These are phyloP conservation scores for Microctenopoma steveboyesi DNA, from an alignment of 2,797 vertebrate species.

Conservation along the genomic window DNA sequence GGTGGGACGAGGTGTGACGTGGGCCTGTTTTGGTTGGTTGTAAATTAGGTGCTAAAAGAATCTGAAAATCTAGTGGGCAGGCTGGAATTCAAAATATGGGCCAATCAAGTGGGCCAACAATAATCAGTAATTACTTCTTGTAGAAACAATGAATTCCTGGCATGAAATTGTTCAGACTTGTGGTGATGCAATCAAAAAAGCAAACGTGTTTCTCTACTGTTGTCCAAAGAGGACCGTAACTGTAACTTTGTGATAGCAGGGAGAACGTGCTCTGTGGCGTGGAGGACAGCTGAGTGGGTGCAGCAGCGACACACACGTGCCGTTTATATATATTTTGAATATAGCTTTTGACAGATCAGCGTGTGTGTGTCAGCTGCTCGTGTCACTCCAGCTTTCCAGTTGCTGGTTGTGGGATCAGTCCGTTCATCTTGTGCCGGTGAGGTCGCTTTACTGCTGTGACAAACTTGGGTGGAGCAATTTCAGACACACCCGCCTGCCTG, in stretches of 20 bases:
- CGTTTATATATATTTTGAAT: slow-evolving; percentile 9
- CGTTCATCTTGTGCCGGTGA: not conserved
- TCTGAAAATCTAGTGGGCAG: too few species aligned
- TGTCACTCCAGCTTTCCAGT: not conserved
- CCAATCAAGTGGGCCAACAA: not conserved
- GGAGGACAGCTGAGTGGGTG: slow-evolving; percentile 15
- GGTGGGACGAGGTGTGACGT: too few species aligned
- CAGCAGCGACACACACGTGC: slow-evolving; percentile 3
- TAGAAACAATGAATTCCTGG: too few species aligned
- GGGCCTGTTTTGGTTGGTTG: too few species aligned
- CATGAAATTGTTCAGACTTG: too few species aligned
- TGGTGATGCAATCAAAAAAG: too few species aligned
- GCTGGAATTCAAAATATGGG: not conserved
- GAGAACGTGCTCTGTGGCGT: slow-evolving; percentile 30
- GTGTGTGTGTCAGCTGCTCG: slow-evolving; percentile 50
- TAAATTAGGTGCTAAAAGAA: too few species aligned
- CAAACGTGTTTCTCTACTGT: too few species aligned
- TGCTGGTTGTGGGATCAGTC: not conserved
- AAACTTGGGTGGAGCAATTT: not conserved
- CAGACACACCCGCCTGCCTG: slow-evolving; percentile 7
- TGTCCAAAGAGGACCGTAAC: too few species aligned
- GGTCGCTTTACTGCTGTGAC: not conserved
- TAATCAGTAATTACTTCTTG: too few species aligned
- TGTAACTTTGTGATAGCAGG: too few species aligned
- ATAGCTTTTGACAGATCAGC: slow-evolving; percentile 34